Percentiles rank a stretch among this genome's conserved stretches.
These are phyloP conservation scores for Lamellibrachia satsuma DNA, from an alignment of 2,888 invertebrate species.

Conservation along the genomic window DNA sequence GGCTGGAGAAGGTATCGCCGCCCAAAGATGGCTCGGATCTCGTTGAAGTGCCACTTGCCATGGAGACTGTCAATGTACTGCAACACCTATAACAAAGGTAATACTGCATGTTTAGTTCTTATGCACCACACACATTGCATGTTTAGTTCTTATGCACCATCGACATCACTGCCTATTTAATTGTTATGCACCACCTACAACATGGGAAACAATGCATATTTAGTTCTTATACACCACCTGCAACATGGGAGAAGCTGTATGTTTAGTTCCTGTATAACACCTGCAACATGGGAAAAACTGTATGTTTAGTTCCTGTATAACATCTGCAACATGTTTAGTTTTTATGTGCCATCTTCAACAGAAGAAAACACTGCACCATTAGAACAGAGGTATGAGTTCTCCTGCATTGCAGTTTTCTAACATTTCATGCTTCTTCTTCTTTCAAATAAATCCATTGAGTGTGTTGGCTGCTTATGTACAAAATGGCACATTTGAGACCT, in stretches of 20 bases:
- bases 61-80: constrained; percentile 98
- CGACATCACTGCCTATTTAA: not conserved
- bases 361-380: not conserved
- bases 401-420: no score
- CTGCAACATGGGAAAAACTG: not conserved
- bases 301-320: no score
- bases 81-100: constrained; percentile 77
- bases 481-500: no score
- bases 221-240: not conserved
- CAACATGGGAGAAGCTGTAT: not conserved
- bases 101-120: constrained; percentile 8
- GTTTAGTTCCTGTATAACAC: not conserved
- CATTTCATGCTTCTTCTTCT: no score
- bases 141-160: not conserved
- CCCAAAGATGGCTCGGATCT: constrained; percentile 98
- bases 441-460: no score
- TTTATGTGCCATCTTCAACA: not conserved
- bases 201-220: not conserved
- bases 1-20: constrained; percentile 95
- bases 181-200: not conserved
- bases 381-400: no score
- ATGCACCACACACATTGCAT: not conserved
- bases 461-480: no score
- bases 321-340: not conserved
- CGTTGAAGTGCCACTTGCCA: constrained; percentile 99